Evolutionary conservation across 1,140 invertebrate species (phyloP), one percentile per base, ranked within the genome.

Genomic region (Anoplophora glabripennis): DNA sequence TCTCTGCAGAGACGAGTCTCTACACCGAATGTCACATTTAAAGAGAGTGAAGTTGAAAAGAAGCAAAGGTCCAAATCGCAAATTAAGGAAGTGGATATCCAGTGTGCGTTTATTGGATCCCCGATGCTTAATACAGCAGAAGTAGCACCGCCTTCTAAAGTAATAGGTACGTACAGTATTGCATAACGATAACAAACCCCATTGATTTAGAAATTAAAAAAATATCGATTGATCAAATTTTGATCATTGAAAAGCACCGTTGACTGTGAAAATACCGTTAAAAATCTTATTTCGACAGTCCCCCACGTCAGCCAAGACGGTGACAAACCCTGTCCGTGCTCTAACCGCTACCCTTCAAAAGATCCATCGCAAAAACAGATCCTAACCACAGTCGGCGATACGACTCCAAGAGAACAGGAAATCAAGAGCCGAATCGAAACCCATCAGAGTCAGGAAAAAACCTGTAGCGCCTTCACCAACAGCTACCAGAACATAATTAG

Each of bases 81-180:
- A 15, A 35, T 42, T 36, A 47, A 55, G 52, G 62, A 65, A 18
- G 34, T 44, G n/a, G 49, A 65, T 9, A 65, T 62, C 35, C 64
- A 65, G 44, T 65, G 64, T 42, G 52, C 59, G 21, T 59, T 65
- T 11, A 49, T 65, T 15, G 64, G 64, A 18, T 65, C 56, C 0
- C 64, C 64, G 1, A 11, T 65, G 9, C 37, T 59, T 11, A n/a
- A 45, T 12, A 10, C 35, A 28, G 5, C 21, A 28, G 21, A 28
- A 2, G 21, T 28, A n/a, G n/a, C n/a, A 28, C 21, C 21, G 5
- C 21, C 21, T 28, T 28, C 21, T 28, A 28, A 28, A 28, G 21
- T 28, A 28, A 28, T 28, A 28, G 21, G 21, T 28, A 28, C 2
- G 21, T 28, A 28, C 2, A 28, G 21, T 28, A 28, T 28, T n/a